Evolutionary conservation across 1,140 invertebrate species (phyloP).

Genomic region (Sarcophaga peregrina): DNA sequence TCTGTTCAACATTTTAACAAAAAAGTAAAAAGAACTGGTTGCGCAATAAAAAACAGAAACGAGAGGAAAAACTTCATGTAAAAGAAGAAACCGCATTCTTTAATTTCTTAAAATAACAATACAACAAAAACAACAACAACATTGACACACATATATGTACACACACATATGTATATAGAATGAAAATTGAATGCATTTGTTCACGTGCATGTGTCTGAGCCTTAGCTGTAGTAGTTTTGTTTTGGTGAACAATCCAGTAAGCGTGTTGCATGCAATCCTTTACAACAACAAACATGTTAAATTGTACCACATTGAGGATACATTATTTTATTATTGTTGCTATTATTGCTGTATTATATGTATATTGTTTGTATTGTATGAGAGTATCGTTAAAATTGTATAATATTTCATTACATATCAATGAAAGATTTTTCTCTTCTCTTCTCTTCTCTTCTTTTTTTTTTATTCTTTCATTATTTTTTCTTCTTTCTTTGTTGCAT

Average conservation of each 20-base stretch:
- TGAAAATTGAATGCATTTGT: not conserved
- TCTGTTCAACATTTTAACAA: not conserved
- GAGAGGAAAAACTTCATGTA: not conserved
- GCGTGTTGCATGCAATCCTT: constrained; percentile 15
- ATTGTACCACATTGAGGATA: constrained; percentile 6
- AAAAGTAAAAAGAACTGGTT: no score
- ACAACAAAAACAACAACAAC: not conserved
- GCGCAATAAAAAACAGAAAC: not conserved
- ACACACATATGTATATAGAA: not conserved
- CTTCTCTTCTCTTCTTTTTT: no score
- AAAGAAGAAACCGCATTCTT: constrained; percentile 15
- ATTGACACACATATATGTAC: not conserved
- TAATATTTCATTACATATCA: constrained; percentile 25
- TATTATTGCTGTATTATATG: no score
- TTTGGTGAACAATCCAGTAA: not conserved
- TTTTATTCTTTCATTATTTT: no score
- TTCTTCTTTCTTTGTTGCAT: no score
- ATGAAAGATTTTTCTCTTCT: not conserved
- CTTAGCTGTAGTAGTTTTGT: not conserved
- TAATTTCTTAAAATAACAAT: not conserved
- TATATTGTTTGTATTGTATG: no score
- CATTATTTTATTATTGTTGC: not conserved
- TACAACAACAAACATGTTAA: constrained; percentile 14
- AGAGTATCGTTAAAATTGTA: constrained; percentile 5
- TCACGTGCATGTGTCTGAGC: not conserved